phyloP scores from a whole-genome alignment of 2,888 invertebrate species.

The Leptinotarsa rubiginosa region DNA sequence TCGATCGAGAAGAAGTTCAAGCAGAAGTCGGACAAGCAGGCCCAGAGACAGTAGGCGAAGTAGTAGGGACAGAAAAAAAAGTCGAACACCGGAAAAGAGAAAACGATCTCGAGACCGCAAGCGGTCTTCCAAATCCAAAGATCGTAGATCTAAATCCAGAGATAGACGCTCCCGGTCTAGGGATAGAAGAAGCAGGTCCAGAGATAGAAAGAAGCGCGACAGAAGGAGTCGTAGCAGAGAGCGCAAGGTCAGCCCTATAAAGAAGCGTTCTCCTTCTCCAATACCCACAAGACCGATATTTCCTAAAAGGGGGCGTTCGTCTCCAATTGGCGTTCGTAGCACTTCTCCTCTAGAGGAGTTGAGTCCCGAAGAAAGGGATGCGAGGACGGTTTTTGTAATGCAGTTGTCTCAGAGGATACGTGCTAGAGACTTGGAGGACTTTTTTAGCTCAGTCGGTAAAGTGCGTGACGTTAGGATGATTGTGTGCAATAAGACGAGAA shows the following conservation, averaged over 20 bases:
- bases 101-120: constrained; percentile 55
- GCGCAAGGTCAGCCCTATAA: constrained; percentile 46
- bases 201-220: constrained; percentile 49
- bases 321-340: constrained; percentile 65
- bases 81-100: constrained; percentile 62
- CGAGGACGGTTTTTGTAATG: constrained; percentile 99
- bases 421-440: constrained; percentile 96
- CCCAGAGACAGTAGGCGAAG: constrained; percentile 46
- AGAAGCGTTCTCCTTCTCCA: constrained; percentile 51
- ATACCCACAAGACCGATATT: constrained; percentile 37
- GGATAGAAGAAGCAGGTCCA: constrained; percentile 63
- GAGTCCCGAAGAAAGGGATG: constrained; percentile 97
- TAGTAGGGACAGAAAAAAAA: constrained; percentile 66
- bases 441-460: constrained; percentile 98
- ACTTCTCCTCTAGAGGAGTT: constrained; percentile 78
- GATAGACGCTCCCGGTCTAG: constrained; percentile 59
- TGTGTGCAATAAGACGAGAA: constrained; percentile 97
- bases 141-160: constrained; percentile 57
- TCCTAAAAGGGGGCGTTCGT: constrained; percentile 41
- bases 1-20: constrained; percentile 29
- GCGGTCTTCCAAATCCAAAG: constrained; percentile 51
- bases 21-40: constrained; percentile 51
- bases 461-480: constrained; percentile 98
- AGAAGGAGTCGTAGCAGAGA: constrained; percentile 51
- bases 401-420: constrained; percentile 95